These are phyloP conservation scores for Pinna nobilis DNA, from an alignment of 1,140 invertebrate species.

Conservation along the genomic window DNA sequence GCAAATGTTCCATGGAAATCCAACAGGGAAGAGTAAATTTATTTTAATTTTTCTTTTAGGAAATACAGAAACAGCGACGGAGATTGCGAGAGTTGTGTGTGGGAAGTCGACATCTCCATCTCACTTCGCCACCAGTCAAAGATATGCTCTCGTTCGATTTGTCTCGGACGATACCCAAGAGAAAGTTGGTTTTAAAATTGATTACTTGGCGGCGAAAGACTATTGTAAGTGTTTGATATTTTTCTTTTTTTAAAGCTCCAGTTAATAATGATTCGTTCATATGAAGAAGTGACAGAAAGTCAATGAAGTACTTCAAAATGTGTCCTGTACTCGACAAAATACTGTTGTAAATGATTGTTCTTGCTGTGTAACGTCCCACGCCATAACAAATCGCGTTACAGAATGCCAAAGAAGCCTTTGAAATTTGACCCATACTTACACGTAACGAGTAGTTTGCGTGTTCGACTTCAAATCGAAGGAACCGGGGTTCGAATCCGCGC, in stretches of 20 bases:
- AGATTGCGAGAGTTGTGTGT: slow-evolving; percentile 14
- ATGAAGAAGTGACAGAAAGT: too few species aligned
- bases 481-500: too few species aligned
- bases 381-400: too few species aligned
- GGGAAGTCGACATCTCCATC: slow-evolving; percentile 28
- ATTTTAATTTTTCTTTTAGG: slow-evolving; percentile 13
- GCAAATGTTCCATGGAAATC: too few species aligned
- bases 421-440: too few species aligned
- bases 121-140: slow-evolving; percentile 30
- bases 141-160: slow-evolving; percentile 23
- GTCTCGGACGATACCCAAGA: slow-evolving; percentile 10
- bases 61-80: not conserved
- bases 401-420: too few species aligned
- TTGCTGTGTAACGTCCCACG: too few species aligned
- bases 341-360: too few species aligned
- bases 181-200: slow-evolving; percentile 31
- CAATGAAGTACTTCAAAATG: too few species aligned
- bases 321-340: not conserved
- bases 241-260: not conserved
- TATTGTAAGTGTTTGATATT: slow-evolving; percentile 19
- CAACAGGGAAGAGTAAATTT: too few species aligned
- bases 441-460: too few species aligned
- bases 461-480: too few species aligned
- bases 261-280: not conserved
- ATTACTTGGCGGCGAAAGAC: slow-evolving; percentile 34